These are phyloP conservation scores for Pontoporia blainvillei DNA, from an alignment of 2,113 vertebrate genomes.

Conservation along the genomic window DNA sequence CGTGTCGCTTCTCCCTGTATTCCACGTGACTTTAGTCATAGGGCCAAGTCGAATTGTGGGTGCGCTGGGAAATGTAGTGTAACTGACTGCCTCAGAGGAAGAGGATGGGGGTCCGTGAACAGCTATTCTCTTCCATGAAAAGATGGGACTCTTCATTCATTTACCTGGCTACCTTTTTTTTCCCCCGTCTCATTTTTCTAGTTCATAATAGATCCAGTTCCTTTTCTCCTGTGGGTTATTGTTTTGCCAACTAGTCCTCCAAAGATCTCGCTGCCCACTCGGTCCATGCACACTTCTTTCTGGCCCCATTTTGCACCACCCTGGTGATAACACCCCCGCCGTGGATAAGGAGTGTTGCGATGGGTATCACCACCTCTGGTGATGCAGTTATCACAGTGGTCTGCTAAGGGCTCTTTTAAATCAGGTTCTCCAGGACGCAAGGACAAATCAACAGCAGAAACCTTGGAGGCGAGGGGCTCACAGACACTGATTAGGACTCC, in stretches of 20 bases:
- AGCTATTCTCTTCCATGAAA: not conserved
- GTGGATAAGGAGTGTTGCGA: not conserved
- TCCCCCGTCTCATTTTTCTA: not conserved
- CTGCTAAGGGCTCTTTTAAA: not conserved
- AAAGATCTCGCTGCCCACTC: not conserved
- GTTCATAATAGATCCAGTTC: not conserved
- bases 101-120: accelerated
- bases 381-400: not conserved
- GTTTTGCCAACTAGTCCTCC: not conserved
- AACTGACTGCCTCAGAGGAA: not conserved
- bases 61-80: not conserved
- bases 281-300: not conserved
- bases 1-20: not conserved
- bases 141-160: not conserved
- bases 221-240: not conserved
- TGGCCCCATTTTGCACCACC: not conserved
- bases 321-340: not conserved
- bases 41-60: not conserved
- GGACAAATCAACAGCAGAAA: not conserved
- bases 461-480: not conserved
- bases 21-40: not conserved
- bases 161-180: not conserved
- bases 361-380: accelerated
- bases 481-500: not conserved
- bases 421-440: not conserved